These are phyloP conservation scores for Pogonocherus hispidulus DNA, from an alignment of 2,888 invertebrate genomes.

Conservation along the genomic window DNA sequence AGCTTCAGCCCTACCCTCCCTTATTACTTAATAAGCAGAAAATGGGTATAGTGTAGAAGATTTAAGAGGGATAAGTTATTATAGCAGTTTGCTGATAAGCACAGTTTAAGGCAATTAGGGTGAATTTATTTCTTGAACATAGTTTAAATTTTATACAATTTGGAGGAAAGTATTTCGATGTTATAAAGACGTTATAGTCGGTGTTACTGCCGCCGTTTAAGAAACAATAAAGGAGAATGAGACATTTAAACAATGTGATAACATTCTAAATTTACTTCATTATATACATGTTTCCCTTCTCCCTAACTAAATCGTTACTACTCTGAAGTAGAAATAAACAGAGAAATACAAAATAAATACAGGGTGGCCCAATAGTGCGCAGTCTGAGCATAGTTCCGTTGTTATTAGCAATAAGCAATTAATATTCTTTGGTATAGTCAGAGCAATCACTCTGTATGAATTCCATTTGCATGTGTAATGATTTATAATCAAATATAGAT, in stretches of 20 bases:
- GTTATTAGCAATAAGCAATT: too few species aligned
- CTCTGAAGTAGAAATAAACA: not conserved
- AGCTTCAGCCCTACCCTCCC: not conserved
- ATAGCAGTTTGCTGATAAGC: not conserved
- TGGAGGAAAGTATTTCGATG: not conserved
- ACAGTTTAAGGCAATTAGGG: not conserved
- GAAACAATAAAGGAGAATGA: not conserved
- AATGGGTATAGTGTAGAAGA: slow-evolving; percentile 10
- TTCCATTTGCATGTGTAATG: too few species aligned
- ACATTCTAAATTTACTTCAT: not conserved
- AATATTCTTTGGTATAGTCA: too few species aligned
- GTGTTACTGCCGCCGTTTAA: not conserved
- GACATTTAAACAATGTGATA: not conserved
- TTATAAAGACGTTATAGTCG: not conserved
- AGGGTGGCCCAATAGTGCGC: too few species aligned
- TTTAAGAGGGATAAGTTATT: slow-evolving; percentile 1
- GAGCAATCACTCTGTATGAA: too few species aligned
- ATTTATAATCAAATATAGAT: too few species aligned
- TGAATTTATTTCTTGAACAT: slow-evolving; percentile 5
- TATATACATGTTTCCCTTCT: not conserved
- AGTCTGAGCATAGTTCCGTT: too few species aligned
- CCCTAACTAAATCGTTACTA: not conserved
- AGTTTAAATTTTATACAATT: not conserved
- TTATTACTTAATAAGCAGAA: slow-evolving; percentile 20
- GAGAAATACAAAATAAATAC: not conserved